phyloP scores from a whole-genome alignment of 1,140 invertebrate species.

The Brachionus angularis region DNA sequence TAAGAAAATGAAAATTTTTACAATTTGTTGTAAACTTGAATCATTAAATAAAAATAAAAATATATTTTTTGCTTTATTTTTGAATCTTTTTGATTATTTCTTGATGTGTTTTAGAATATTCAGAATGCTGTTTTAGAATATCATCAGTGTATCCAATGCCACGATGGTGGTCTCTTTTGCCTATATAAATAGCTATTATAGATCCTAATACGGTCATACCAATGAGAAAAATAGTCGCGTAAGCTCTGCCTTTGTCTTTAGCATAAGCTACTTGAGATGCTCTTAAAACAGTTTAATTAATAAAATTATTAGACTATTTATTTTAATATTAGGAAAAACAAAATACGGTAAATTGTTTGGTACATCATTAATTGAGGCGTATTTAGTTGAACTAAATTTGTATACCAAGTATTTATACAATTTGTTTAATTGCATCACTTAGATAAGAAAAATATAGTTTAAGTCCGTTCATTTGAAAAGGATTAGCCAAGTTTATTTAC shows the following conservation, averaged over 20 bases:
- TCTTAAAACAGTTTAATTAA: neutral
- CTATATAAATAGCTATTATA: neutral
- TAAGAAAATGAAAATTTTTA: too few relatives aligned
- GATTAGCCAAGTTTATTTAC: neutral
- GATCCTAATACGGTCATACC: slow-evolving; percentile 9
- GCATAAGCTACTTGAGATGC: slow-evolving; percentile 28
- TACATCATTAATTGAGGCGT: slow-evolving; percentile 9
- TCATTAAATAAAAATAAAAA: too few relatives aligned
- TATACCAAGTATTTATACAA: slow-evolving; percentile 33
- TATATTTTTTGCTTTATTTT: too few relatives aligned
- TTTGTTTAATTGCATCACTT: slow-evolving; percentile 8
- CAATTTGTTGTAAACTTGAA: too few relatives aligned
- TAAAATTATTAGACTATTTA: neutral
- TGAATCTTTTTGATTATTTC: slow-evolving; percentile 30
- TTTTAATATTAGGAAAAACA: neutral
- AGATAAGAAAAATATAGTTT: neutral
- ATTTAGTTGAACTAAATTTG: slow-evolving; percentile 33
- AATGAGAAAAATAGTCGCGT: slow-evolving; percentile 8
- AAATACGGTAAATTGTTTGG: slow-evolving; percentile 24
- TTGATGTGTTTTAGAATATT: slow-evolving; percentile 24
- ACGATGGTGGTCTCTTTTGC: neutral
- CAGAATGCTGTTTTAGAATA: slow-evolving; percentile 34
- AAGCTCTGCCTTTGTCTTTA: slow-evolving; percentile 39
- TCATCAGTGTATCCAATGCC: slow-evolving; percentile 17
- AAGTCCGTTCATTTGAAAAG: neutral